Base-by-base conservation (phyloP, 35 echinoderm and acorn worm genomes). In the Hemicentrotus pulcherrimus region DNA sequence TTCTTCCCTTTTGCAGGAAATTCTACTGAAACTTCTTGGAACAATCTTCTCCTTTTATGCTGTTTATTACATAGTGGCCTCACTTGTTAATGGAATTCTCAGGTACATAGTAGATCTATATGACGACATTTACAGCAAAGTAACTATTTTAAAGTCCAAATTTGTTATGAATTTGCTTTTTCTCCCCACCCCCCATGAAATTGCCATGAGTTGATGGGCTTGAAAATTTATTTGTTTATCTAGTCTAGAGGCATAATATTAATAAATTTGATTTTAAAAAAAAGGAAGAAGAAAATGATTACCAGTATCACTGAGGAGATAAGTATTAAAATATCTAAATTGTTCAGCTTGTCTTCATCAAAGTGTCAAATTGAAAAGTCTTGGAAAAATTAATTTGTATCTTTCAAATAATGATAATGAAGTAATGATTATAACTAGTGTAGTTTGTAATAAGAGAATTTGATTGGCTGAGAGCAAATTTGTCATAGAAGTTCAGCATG, bases 41-140 rank as follows among this genome's bases (percentile, higher is more conserved):
- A 89, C 71, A 52, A 32, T 95, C 47, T 46, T 88, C 22, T 55
- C 94, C 2, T 95, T 95, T 87, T 95, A 95, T 87, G 32, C 71
- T 47, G 86, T 89, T 31, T 95, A 86, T 85, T 95, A 95, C 94
- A 87, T 95, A 31, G 87, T 55, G 28, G 94, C 94, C 28, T 55
- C 78, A 48, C 86, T 95, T 14, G 10, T 95, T n/a, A 86, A 95
- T 89, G 94, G 86, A 48, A 95, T 95, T n/a, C 52, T 95, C 24
- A 88, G 52, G 94, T n/a, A n/a, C n/a, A n/a, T n/a, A n/a, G n/a
- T 95, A 32, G 89, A 86, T 7, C 12, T 88, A 19, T 85, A 85
- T n/a, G 70, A 85, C 70, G n/a, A n/a, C n/a, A n/a, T n/a, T n/a
- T n/a, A 85, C 70, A 85, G 30, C 15, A 85, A 85, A 85, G 70